Evolutionary conservation across 2,888 invertebrate genomes (phyloP), one percentile per base, ranked within the genome.

Genomic region (Geotrupes spiniger): DNA sequence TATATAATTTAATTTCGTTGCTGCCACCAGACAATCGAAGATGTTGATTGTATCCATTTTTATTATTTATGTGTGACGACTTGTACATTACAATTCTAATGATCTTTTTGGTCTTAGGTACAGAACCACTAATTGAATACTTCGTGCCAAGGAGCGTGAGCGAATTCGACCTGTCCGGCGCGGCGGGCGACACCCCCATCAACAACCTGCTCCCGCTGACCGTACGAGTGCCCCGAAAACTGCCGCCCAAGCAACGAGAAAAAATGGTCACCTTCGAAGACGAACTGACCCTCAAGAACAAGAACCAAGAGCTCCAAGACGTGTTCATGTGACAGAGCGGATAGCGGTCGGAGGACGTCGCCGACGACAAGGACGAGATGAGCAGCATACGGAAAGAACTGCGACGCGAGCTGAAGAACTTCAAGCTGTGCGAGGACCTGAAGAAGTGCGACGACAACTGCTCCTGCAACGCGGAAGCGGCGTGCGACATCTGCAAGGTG

Each of bases 251-350:
- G 11, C 78, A 80, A 54, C 79, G 79, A 40, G 87, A 87, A 68
- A 87, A 87, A 69, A 84, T 87, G 83, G 88, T 89, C 28, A 89
- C 88, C 2, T 89, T 89, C 63, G 87, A 88, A 66, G 89, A 89
- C 68, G 87, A 88, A 72, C 76, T 63, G 75, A 63, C 69, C 6
- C 61, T 61, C 2, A 65, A 68, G 41, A 73, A 72, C 56, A 73
- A 72, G 57, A 70, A 73, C 41, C 71, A 74, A 26, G 74, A 77
- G 50, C 74, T 81, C 38, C 83, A 83, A 49, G 88, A 88, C 70
- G 84, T 89, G 61, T 89, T 89, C 70, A 89, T 89, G 89, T 89
- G 87, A 89, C 84, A 79, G 60, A 69, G 66, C 62, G 70, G 69
- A 67, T 70, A 72, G 68, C 72, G 71, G 52, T 62, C 62, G 62